Evolutionary conservation across 2,797 vertebrate genomes (phyloP).

Genomic region (Manis crassicaudata): DNA sequence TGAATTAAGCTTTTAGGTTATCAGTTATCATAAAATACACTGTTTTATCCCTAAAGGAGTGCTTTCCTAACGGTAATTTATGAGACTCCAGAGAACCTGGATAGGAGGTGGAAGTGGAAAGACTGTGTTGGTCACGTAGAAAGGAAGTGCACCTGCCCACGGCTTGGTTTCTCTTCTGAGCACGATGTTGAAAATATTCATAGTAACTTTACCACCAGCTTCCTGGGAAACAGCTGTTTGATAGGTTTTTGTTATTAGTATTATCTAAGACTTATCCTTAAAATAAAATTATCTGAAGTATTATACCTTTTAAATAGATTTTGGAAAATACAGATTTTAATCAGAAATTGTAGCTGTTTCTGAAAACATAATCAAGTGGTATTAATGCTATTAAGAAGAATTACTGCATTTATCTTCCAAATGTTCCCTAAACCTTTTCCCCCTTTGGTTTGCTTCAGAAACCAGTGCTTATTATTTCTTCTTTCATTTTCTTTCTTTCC

Average conservation of each 20-base stretch:
- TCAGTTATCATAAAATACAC: not conserved
- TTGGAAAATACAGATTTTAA: not conserved
- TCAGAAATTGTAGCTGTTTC: not conserved
- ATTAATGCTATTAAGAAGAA: not conserved
- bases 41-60: not conserved
- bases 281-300: not conserved
- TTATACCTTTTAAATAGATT: constrained; percentile 18
- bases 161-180: not conserved
- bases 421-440: not conserved
- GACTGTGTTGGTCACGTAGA: not conserved
- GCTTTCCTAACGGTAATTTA: not conserved
- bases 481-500: not conserved
- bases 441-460: not conserved
- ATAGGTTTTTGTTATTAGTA: not conserved
- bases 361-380: not conserved
- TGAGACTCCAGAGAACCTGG: not conserved
- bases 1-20: not conserved
- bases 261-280: not conserved
- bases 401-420: not conserved
- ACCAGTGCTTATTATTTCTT: not conserved
- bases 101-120: not conserved
- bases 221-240: not conserved
- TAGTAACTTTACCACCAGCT: not conserved
- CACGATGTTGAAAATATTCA: not conserved
- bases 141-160: not conserved